Base-by-base conservation (phyloP, 1,140 invertebrate species). In the Drosophila nigromelanica region DNA sequence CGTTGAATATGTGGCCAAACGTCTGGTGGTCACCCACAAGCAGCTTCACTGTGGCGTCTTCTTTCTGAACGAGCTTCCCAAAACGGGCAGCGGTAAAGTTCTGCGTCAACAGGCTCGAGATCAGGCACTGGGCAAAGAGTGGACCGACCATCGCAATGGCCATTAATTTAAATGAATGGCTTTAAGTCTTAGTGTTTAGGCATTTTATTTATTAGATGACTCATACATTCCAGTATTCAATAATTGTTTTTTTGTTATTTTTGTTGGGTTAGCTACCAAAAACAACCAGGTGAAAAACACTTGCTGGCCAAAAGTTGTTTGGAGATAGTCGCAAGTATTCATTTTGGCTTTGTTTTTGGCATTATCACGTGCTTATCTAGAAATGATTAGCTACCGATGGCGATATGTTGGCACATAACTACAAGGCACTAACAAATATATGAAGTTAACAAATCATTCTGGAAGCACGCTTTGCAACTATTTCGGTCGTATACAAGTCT, bases 11-110 rank as follows among this genome's bases (percentile, higher is more conserved):
- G 90, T 92, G 58, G 91, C 90, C 30, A 90, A 87, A 51, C 85
- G 81, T 8, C 59, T 92, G 55, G 79, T 89, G 8, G 91, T 86
- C 30, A 64, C 69, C 3, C 87, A 91, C 68, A 92, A 93, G 70
- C 81, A 91, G 58, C 76, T 94, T 2, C 76, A 91, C 45, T 93
- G 92, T 33, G 93, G 93, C 6, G 92, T 93, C 18, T 91, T 92
- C 73, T 93, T 93, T 52, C 69, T 93, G 5, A 71, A 92, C 18
- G 73, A 89, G 5, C 91, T 95, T 69, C 93, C 94, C 5, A 93
- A 93, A 60, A 93, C 93, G 4, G 80, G 93, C 7, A 92, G 92
- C 12, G 94, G 94, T 12, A 95, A 95, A 79, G 78, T 91, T 1
- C 48, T 91, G 11, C 68, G 90, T 2, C 83, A 90, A 37, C 86